These are phyloP conservation scores for Tamandua tetradactyla DNA, from an alignment of 2,797 vertebrate genomes.

Conservation along the genomic window DNA sequence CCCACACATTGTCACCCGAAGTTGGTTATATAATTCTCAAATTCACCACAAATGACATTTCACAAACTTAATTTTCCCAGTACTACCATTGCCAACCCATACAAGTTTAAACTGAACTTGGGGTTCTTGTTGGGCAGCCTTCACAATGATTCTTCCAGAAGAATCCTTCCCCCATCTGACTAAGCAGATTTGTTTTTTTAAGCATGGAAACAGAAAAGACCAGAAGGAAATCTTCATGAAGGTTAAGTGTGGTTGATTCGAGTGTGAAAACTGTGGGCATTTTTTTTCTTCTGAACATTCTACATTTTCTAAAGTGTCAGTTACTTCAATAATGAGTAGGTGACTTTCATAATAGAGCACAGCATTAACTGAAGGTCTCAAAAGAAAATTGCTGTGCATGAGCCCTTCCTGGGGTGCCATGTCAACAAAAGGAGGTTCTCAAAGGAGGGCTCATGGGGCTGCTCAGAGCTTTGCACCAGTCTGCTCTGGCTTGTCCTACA, in stretches of 20 bases:
- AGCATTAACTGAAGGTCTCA: neutral
- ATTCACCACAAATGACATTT: too few relatives aligned
- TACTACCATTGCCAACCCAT: too few relatives aligned
- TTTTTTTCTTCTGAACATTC: neutral
- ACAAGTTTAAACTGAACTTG: too few relatives aligned
- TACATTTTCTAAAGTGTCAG: neutral
- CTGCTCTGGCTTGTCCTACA: neutral
- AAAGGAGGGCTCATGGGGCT: neutral
- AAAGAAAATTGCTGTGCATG: too few relatives aligned
- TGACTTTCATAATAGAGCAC: neutral
- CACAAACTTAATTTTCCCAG: too few relatives aligned
- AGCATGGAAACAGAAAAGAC: neutral
- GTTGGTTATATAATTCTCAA: too few relatives aligned
- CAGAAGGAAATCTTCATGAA: neutral
- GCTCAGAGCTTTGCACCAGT: rapidly evolving
- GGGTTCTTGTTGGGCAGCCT: too few relatives aligned
- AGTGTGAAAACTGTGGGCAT: neutral
- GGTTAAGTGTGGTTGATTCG: neutral
- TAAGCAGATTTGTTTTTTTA: neutral
- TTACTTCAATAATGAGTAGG: neutral
- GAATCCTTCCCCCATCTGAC: too few relatives aligned
- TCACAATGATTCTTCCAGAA: too few relatives aligned
- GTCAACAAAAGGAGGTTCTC: neutral
- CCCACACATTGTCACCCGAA: too few relatives aligned
- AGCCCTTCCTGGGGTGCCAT: rapidly evolving